phyloP scores from a whole-genome alignment of 2,113 vertebrate species.

The Oryzias javanicus region DNA sequence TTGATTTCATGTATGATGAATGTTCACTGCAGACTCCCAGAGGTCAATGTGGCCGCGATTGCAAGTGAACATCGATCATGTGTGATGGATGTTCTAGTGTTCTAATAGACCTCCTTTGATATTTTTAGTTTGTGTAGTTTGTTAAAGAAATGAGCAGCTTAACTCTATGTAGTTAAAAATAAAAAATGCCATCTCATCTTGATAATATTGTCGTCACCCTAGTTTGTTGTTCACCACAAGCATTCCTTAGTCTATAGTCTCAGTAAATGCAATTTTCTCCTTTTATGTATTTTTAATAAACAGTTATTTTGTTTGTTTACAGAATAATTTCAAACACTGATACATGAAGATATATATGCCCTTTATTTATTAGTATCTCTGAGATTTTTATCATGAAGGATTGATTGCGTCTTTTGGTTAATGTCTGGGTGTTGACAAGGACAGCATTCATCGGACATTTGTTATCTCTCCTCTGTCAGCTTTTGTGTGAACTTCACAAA shows the following conservation, averaged over 20 bases:
- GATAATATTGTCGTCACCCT: not conserved
- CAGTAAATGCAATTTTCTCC: not conserved
- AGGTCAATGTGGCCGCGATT: constrained; percentile 53
- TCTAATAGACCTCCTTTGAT: constrained; percentile 45
- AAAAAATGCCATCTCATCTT: constrained; percentile 24
- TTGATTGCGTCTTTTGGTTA: constrained; percentile 7
- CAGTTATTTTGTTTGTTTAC: not conserved
- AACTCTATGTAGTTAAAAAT: constrained; percentile 12
- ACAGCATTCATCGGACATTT: constrained; percentile 40
- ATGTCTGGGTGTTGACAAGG: constrained; percentile 10
- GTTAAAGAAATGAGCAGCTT: constrained; percentile 26
- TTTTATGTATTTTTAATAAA: constrained; percentile 7
- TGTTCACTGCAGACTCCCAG: constrained; percentile 48
- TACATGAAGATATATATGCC: too few relatives aligned
- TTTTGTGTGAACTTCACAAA: constrained; percentile 54
- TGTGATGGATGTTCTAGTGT: constrained; percentile 54
- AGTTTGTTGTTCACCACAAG: too few relatives aligned
- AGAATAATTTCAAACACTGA: not conserved
- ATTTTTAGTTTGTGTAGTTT: constrained; percentile 19
- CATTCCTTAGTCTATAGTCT: not conserved
- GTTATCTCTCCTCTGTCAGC: not conserved
- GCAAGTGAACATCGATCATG: constrained; percentile 57
- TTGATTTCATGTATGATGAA: constrained; percentile 65
- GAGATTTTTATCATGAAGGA: not conserved
- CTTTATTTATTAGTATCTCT: not conserved